phyloP scores from a whole-genome alignment of 1,140 invertebrate species.

The Bombus cullumanus region DNA sequence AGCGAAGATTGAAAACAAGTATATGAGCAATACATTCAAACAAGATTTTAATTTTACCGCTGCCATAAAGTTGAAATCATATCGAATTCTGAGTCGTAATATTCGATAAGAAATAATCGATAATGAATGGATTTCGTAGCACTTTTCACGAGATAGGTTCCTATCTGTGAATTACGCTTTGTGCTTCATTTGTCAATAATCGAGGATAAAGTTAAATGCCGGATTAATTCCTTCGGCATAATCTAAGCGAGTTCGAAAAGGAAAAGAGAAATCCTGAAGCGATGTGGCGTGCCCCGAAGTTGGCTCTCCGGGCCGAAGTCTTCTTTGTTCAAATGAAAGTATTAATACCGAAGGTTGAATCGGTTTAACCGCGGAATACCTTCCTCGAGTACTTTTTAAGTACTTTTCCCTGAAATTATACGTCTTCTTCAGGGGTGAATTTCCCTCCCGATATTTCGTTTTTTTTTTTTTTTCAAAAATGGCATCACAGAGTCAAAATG shows the following conservation, averaged over 20 bases:
- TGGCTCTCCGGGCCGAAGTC: constrained; percentile 48
- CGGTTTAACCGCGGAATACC: constrained; percentile 46
- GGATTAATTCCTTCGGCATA: constrained; percentile 53
- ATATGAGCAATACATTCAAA: background rate
- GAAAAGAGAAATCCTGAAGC: constrained; percentile 4
- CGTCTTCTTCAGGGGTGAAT: constrained; percentile 3
- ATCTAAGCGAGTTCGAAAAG: constrained; percentile 34
- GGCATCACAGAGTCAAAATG: constrained; percentile 74
- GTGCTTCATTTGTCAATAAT: constrained; percentile 64
- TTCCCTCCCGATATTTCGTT: background rate
- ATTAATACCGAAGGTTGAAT: constrained; percentile 53
- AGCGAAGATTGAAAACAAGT: background rate
- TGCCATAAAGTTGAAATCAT: constrained; percentile 1
- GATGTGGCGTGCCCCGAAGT: constrained; percentile 54
- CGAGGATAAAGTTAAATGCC: constrained; percentile 56
- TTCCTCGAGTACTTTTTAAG: constrained; percentile 23
- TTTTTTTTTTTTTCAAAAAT: constrained; percentile 55
- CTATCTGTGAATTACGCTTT: constrained; percentile 49
- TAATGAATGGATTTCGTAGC: constrained; percentile 37
- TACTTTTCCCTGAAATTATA: background rate
- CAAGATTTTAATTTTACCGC: constrained; percentile 36
- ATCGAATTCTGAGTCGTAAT: constrained; percentile 12
- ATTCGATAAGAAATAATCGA: constrained; percentile 50
- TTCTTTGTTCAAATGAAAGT: constrained; percentile 48
- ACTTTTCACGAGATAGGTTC: constrained; percentile 36